phyloP scores from a whole-genome alignment of 2,797 vertebrate species.

The Martes flavigula region DNA sequence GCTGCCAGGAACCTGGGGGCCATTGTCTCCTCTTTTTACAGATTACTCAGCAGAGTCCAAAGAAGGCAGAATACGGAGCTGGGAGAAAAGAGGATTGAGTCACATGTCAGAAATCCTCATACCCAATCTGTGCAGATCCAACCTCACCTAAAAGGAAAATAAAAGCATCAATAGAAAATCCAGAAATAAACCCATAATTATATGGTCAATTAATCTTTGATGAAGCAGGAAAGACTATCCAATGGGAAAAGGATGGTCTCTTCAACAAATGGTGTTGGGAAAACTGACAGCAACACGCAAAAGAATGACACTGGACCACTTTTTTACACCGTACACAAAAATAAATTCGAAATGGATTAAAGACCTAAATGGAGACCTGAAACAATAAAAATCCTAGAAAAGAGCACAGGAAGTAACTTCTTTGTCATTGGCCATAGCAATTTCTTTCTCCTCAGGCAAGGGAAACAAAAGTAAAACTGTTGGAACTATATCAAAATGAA shows the following conservation, averaged over 20 bases:
- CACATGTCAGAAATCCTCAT: not conserved
- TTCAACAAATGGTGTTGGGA: not conserved
- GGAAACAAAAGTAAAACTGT: not conserved
- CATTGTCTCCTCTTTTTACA: not conserved
- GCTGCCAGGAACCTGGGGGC: not conserved
- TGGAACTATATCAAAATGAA: not conserved
- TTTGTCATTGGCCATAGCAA: too few species aligned
- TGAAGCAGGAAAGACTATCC: not conserved
- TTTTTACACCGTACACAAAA: not conserved
- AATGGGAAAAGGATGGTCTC: not conserved
- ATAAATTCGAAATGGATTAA: not conserved
- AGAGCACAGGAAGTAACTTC: too few species aligned
- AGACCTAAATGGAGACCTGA: not conserved
- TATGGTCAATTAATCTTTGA: not conserved
- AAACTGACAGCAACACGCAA: not conserved
- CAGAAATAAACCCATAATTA: not conserved
- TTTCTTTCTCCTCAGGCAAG: too few species aligned
- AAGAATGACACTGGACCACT: not conserved
- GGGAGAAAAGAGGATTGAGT: not conserved
- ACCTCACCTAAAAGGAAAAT: not conserved
- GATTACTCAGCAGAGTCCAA: not conserved
- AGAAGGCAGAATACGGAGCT: not conserved
- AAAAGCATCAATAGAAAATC: not conserved
- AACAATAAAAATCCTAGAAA: too few species aligned
- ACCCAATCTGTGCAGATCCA: not conserved